A percentile compares a stretch with the other conserved stretches of the same genome.
Conservation (phyloP, 1,140 invertebrate genomes). For the Saccostrea echinata region DNA sequence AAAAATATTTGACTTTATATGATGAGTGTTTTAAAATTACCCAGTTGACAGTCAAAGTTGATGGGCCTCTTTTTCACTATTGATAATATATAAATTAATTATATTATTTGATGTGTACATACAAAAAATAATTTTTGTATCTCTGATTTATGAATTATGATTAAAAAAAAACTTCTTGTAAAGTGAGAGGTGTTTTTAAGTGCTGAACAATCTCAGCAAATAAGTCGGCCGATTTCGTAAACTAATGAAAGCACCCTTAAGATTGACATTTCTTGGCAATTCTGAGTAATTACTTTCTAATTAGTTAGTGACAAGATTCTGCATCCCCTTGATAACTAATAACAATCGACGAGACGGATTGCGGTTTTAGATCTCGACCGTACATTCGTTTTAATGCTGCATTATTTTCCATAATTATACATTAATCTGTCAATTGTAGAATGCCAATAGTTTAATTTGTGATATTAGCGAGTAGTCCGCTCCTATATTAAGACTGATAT, state of each 20-base stretch:
- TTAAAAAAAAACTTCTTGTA: too few species aligned
- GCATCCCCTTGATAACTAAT: not conserved
- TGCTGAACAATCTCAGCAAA: not conserved
- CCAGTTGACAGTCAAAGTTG: too few species aligned
- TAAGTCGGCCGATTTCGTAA: not conserved
- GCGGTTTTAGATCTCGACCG: not conserved
- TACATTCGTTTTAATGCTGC: not conserved
- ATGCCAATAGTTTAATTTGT: not conserved
- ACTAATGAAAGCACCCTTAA: not conserved
- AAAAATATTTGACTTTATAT: too few species aligned
- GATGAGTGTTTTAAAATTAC: too few species aligned
- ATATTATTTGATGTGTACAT: too few species aligned
- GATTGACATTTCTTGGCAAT: conserved; percentile 12
- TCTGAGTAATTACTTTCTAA: conserved; percentile 7
- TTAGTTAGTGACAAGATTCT: not conserved
- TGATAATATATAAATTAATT: too few species aligned
- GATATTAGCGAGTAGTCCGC: not conserved
- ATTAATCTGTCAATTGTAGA: not conserved
- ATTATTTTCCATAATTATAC: not conserved
- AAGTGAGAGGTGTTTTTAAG: not conserved
- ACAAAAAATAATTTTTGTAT: too few species aligned
- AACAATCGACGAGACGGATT: not conserved
- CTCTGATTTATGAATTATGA: too few species aligned
- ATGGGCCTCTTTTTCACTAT: too few species aligned
- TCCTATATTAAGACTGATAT: not conserved